These are phyloP conservation scores for Melanotaenia nigrans DNA, from an alignment of 2,797 vertebrate species.

Conservation along the genomic window DNA sequence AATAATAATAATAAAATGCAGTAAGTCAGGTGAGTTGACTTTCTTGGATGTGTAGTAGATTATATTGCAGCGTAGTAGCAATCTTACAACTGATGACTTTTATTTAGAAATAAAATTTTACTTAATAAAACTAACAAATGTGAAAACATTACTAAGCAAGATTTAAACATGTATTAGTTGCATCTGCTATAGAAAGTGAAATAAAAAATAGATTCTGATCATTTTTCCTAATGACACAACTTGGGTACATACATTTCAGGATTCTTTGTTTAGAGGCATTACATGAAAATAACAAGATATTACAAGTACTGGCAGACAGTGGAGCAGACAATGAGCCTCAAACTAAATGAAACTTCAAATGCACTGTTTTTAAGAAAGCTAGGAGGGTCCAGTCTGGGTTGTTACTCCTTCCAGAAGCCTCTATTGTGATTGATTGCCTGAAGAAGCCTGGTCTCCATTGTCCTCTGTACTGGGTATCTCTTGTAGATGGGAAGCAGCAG, in stretches of 20 bases:
- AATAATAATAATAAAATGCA: neutral
- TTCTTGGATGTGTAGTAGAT: neutral
- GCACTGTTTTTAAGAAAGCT: neutral
- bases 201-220: neutral
- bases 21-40: neutral
- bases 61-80: neutral
- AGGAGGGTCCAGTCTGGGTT: neutral
- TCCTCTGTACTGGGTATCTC: constrained; percentile 73
- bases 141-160: neutral
- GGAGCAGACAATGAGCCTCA: neutral
- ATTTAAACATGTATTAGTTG: neutral
- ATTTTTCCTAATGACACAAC: neutral
- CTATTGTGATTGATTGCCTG: constrained; percentile 77
- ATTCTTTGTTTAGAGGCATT: too few species aligned
- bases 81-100: neutral
- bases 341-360: neutral
- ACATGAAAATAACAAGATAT: too few species aligned
- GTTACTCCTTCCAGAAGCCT: constrained; percentile 72
- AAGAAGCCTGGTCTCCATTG: constrained; percentile 75
- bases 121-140: neutral
- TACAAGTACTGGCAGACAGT: neutral
- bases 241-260: neutral
- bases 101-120: neutral
- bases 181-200: neutral
- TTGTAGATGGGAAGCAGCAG: constrained; percentile 80